Evolutionary conservation across 2,888 invertebrate species (phyloP).

Genomic region (Blera fallax): DNA sequence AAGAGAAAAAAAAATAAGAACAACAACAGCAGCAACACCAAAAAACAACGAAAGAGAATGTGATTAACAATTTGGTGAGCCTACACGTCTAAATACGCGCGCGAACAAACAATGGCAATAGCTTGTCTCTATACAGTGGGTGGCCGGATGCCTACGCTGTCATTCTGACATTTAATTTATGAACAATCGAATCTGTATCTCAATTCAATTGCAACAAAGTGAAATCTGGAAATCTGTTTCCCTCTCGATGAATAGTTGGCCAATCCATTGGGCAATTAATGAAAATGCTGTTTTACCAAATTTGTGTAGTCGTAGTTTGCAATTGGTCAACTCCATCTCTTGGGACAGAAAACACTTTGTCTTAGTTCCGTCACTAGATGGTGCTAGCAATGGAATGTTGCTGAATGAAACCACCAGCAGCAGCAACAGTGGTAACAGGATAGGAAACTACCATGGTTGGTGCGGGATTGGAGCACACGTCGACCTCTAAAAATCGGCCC

Average conservation of each 20-base stretch:
- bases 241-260: slow-evolving; percentile 29
- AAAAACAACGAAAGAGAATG: slow-evolving; percentile 17
- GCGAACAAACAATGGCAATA: slow-evolving; percentile 56
- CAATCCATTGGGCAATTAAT: slow-evolving; percentile 60
- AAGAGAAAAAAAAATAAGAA: neutral
- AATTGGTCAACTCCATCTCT: slow-evolving; percentile 22
- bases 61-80: slow-evolving; percentile 56
- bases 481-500: slow-evolving; percentile 70
- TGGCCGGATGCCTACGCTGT: slow-evolving; percentile 59
- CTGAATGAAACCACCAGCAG: slow-evolving; percentile 38
- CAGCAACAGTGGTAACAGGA: slow-evolving; percentile 6
- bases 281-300: slow-evolving; percentile 62
- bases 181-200: slow-evolving; percentile 44
- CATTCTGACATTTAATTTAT: slow-evolving; percentile 62
- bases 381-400: slow-evolving; percentile 49
- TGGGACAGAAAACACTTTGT: slow-evolving; percentile 39
- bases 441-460: slow-evolving; percentile 46
- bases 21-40: too few relatives aligned
- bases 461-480: slow-evolving; percentile 37
- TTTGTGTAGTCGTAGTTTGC: slow-evolving; percentile 26
- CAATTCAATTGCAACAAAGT: slow-evolving; percentile 55
- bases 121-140: slow-evolving; percentile 51
- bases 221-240: slow-evolving; percentile 48
- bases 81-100: slow-evolving; percentile 47
- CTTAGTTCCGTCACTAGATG: slow-evolving; percentile 62